phyloP scores from a whole-genome alignment of 2,797 vertebrate genomes.

The Pantherophis alleghaniensis region DNA sequence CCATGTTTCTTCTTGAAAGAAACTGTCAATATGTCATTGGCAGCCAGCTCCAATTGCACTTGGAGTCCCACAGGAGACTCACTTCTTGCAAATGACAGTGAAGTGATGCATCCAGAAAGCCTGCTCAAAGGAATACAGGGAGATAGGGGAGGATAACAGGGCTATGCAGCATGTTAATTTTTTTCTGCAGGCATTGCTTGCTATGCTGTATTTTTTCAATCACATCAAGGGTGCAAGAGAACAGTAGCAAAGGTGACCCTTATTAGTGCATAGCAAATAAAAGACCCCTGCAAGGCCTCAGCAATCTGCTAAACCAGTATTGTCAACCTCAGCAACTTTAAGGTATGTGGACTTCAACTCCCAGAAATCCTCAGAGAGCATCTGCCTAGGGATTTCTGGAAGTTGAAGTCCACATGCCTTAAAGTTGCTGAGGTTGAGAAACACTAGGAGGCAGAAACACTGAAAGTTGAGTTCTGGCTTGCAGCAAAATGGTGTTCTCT shows the following conservation, averaged over 20 bases:
- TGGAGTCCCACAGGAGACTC: background rate
- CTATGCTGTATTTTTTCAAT: background rate
- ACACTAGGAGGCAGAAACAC: background rate
- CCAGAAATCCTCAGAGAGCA: background rate
- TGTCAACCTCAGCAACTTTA: background rate
- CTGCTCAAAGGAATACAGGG: background rate
- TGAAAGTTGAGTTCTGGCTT: slow-evolving; percentile 43
- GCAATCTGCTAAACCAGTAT: background rate
- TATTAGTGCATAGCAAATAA: background rate
- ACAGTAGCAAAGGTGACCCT: slow-evolving; percentile 14
- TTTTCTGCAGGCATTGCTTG: background rate
- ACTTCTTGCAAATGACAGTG: slow-evolving; percentile 3
- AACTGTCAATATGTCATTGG: slow-evolving; percentile 40
- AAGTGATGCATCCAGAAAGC: background rate
- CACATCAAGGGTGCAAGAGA: slow-evolving; percentile 6
- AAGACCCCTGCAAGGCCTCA: background rate
- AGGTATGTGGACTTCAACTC: background rate
- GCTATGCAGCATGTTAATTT: background rate
- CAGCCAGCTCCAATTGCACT: slow-evolving; percentile 27
- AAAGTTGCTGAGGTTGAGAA: background rate
- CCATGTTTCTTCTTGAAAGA: slow-evolving; percentile 43
- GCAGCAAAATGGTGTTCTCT: slow-evolving; percentile 3
- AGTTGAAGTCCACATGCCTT: background rate
- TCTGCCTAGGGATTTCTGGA: background rate
- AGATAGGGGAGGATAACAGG: background rate